phyloP scores from a whole-genome alignment of 2,113 vertebrate genomes.

The Centropus bengalensis region DNA sequence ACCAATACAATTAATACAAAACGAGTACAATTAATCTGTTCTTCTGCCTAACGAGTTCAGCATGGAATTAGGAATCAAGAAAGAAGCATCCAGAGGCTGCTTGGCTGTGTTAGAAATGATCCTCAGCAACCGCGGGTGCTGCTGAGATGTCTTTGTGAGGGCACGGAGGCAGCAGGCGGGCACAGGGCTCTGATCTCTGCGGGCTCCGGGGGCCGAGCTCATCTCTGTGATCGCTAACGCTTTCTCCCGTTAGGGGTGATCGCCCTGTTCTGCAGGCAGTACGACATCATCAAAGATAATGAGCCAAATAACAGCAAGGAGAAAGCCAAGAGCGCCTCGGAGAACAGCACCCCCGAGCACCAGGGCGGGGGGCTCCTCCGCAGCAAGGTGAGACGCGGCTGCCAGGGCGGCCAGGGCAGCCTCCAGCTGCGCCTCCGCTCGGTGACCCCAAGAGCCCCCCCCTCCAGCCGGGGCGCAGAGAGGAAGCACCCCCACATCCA shows the following conservation, averaged over 20 bases:
- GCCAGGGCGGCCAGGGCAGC: neutral
- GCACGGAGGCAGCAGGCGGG: neutral
- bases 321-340: slow-evolving; percentile 94
- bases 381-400: slow-evolving; percentile 84
- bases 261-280: slow-evolving; percentile 95
- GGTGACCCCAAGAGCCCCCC: neutral
- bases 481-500: neutral
- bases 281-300: slow-evolving; percentile 98
- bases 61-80: neutral
- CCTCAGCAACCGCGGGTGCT: neutral
- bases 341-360: slow-evolving; percentile 96
- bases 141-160: neutral
- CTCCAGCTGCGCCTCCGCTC: neutral
- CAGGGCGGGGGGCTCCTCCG: slow-evolving; percentile 92
- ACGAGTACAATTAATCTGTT: neutral
- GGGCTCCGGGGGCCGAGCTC: neutral
- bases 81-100: neutral
- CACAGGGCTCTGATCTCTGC: neutral
- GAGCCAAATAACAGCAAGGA: slow-evolving; percentile 98
- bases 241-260: slow-evolving; percentile 86
- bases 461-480: neutral
- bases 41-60: neutral
- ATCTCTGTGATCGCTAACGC: neutral
- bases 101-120: neutral
- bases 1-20: neutral